Conservation (phyloP, 2,797 vertebrate genomes). For the Sebastolobus alascanus region DNA sequence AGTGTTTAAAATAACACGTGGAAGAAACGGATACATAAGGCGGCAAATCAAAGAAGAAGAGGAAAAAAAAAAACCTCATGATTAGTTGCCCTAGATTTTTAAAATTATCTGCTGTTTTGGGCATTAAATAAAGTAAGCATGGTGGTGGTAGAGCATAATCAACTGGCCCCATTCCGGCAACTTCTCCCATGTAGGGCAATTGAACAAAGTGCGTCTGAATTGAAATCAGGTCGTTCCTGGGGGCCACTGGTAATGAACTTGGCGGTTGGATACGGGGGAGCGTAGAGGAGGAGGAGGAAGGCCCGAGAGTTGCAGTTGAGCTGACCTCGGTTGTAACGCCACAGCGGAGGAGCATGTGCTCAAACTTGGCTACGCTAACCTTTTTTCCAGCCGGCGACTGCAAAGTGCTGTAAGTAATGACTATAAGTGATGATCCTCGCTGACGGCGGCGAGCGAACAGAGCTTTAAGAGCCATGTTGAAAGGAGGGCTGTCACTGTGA, state of each 20-base stretch:
- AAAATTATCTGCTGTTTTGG: slow-evolving; percentile 80
- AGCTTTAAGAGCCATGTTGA: slow-evolving; percentile 68
- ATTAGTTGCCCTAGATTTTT: slow-evolving; percentile 77
- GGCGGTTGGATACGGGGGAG: slow-evolving; percentile 56
- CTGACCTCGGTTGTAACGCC: slow-evolving; percentile 74
- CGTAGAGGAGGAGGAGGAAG: slow-evolving; percentile 58
- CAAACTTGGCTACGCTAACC: slow-evolving; percentile 66
- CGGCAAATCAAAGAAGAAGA: slow-evolving; percentile 24
- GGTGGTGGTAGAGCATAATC: slow-evolving; percentile 74
- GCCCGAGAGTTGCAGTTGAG: slow-evolving; percentile 50
- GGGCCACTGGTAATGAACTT: slow-evolving; percentile 83
- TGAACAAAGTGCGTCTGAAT: slow-evolving; percentile 83
- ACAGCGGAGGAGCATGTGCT: slow-evolving; percentile 62
- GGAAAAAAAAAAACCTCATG: slow-evolving; percentile 34
- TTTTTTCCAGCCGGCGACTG: slow-evolving; percentile 58
- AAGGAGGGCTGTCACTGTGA: slow-evolving; percentile 71
- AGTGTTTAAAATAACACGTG: slow-evolving; percentile 32
- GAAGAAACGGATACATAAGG: slow-evolving; percentile 48
- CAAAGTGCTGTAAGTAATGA: slow-evolving; percentile 80
- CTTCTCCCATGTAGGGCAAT: slow-evolving; percentile 81
- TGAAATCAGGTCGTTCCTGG: slow-evolving; percentile 85
- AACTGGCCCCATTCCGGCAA: slow-evolving; percentile 77
- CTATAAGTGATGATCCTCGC: slow-evolving; percentile 74
- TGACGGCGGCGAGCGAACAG: slow-evolving; percentile 52
- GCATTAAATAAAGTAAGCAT: slow-evolving; percentile 81